Base-by-base conservation (phyloP, 2,113 vertebrate species). In the Colaptes auratus region DNA sequence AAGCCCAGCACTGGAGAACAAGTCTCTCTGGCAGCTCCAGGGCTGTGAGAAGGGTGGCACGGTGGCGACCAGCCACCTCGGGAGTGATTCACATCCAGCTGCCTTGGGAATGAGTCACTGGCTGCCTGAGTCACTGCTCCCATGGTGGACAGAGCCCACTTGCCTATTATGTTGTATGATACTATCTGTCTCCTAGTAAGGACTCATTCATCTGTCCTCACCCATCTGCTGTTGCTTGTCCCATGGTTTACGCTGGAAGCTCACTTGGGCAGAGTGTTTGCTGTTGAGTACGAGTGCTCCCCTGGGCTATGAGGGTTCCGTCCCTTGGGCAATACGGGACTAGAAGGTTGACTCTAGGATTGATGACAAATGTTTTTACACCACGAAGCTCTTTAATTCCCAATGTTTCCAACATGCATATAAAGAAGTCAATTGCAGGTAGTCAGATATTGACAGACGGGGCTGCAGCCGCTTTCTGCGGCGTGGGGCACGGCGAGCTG, bases 71-170 rank as follows among this genome's bases (percentile, higher is more conserved):
- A 31, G 69, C 72, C 53, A 92, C 94, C 80, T 30, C 21, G 73
- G 81, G 70, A 84, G 60, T 95, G 94, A 95, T 90, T 95, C 94
- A 92, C 66, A 69, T 86, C 81, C 94, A 95, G 94, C 93, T 96
- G 94, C 91, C 81, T 95, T 33, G 77, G 84, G 86, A 78, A 31
- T 96, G 94, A 95, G 46, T 96, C 94, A 95, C 69, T 7, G 46
- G 6, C 50, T 55, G 80, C 17, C 9, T 93, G 95, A 95, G 83
- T 96, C 95, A 96, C 83, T 81, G 7, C 86, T 72, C 48, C 7
- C 4, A 72, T 48, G 55, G 77, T 67, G 92, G 94, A 87, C 85
- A 25, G 86, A 82, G 73, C 91, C 56, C 77, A 73, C 69, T 71
- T 71, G 91, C 89, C 89, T 88, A n/a, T 83, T 86, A 88, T 44